A percentile compares a stretch with the other conserved stretches of the same genome.
phyloP scores from a whole-genome alignment of 1,140 invertebrate species.

The Trissolcus basalis region DNA sequence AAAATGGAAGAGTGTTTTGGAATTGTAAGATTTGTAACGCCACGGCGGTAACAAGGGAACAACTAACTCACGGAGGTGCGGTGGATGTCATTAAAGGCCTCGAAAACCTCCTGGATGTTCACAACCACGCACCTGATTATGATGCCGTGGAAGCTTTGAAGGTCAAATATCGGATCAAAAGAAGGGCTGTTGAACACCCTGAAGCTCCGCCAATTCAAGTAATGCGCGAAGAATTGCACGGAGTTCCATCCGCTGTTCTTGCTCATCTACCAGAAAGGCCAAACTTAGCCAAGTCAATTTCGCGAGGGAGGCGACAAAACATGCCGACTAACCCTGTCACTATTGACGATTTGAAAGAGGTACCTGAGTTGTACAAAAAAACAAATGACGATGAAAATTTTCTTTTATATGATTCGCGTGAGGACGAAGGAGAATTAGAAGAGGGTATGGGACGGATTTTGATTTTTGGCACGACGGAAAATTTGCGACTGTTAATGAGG shows the following conservation, averaged over 20 bases:
- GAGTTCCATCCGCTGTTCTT: conserved; percentile 4
- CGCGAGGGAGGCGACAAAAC: conserved; percentile 4
- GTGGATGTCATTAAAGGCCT: not conserved
- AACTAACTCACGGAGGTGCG: not conserved
- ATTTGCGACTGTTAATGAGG: conserved; percentile 2
- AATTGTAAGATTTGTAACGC: not conserved
- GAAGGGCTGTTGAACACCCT: conserved; percentile 8
- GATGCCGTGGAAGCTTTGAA: conserved; percentile 11
- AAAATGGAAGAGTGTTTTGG: not conserved
- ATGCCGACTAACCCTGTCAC: conserved; percentile 4
- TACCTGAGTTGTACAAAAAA: conserved; percentile 7
- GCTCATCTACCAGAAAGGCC: conserved; percentile 12
- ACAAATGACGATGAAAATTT: conserved; percentile 5
- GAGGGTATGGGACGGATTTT: not conserved
- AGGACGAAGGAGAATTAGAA: not conserved
- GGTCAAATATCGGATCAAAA: conserved; percentile 4
- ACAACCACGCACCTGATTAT: conserved; percentile 7
- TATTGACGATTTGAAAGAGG: conserved; percentile 13
- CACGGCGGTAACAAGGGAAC: not conserved
- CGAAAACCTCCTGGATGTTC: not conserved
- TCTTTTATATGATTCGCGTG: conserved; percentile 9
- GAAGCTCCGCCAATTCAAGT: conserved; percentile 6
- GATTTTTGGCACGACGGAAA: not conserved
- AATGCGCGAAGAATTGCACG: not conserved
- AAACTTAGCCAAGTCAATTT: conserved; percentile 9